Conservation (phyloP, 1,140 invertebrate genomes). For the Caligus rogercresseyi region DNA sequence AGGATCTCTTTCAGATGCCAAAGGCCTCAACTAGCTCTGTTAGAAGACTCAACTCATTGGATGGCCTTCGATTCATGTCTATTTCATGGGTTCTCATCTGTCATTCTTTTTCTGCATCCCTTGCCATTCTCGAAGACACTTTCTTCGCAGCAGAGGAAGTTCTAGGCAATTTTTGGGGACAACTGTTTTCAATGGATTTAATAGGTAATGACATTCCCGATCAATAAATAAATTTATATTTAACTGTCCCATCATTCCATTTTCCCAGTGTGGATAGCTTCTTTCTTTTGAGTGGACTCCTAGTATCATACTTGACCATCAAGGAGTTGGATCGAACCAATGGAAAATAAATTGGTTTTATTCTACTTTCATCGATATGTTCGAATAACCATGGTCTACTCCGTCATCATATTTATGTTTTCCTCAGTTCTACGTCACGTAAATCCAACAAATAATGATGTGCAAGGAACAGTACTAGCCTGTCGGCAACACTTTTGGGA, state of each 20-base stretch:
- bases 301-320: constrained; percentile 37
- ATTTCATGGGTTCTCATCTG: not conserved
- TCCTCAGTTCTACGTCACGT: not conserved
- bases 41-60: not conserved
- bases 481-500: constrained; percentile 9
- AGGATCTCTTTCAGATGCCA: not conserved
- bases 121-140: not conserved
- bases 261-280: constrained; percentile 39
- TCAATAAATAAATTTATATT: not conserved
- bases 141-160: not conserved
- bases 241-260: not conserved
- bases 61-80: not conserved
- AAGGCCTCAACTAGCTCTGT: not conserved
- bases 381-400: constrained; percentile 22
- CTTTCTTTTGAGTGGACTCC: constrained; percentile 41
- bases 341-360: constrained; percentile 29
- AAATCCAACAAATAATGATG: not conserved
- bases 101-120: not conserved
- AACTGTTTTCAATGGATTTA: not conserved
- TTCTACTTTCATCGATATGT: constrained; percentile 36
- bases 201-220: not conserved
- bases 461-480: not conserved
- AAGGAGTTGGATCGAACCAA: constrained; percentile 31
- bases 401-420: not conserved
- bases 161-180: not conserved